Evolutionary conservation across 1,140 invertebrate species (phyloP), one percentile per base, ranked within the genome.

Genomic region (Drosophila equinoxialis): DNA sequence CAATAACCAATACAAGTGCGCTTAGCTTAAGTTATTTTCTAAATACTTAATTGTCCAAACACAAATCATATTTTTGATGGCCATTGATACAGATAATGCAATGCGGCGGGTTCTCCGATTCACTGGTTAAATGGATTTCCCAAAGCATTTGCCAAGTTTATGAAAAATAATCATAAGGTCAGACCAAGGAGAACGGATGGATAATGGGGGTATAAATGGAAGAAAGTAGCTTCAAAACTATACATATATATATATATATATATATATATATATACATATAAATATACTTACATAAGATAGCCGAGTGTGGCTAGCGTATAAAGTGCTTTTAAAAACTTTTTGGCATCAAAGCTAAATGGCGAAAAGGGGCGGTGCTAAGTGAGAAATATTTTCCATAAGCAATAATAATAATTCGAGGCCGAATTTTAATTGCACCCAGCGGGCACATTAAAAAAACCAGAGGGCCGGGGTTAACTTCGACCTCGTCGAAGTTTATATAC

Each of bases 341-440:
- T 74, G 68, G 78, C 63, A 63, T 63, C 14, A 37, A 30, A 48
- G 26, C 6, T 6, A 23, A 39, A 17, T 58, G 20, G 51, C n/a
- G 4, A 37, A 54, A 67, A 63, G 63, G 51, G 66, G 67, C 60
- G 55, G 62, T 20, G 65, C 35, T 54, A 37, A 57, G 54, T 14
- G 82, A 81, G 82, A 85, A 86, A 75, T 82, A 79, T 86, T 86
- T 86, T 87, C 87, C 79, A 87, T 87, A 79, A 87, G 82, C 79
- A 86, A 82, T 87, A 86, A 86, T 79, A 86, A 86, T 87, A 86
- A 86, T 86, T 86, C 71, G 79, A 79, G 83, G 83, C 79, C 79
- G 79, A 87, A 82, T 85, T 85, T 87, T 86, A 86, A 86, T 86
- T 86, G 76, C 79, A 79, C 82, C 82, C 82, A 82, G 77, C 77